Conservation (phyloP, 2,113 vertebrate genomes). For the Thryonomys swinderianus region DNA sequence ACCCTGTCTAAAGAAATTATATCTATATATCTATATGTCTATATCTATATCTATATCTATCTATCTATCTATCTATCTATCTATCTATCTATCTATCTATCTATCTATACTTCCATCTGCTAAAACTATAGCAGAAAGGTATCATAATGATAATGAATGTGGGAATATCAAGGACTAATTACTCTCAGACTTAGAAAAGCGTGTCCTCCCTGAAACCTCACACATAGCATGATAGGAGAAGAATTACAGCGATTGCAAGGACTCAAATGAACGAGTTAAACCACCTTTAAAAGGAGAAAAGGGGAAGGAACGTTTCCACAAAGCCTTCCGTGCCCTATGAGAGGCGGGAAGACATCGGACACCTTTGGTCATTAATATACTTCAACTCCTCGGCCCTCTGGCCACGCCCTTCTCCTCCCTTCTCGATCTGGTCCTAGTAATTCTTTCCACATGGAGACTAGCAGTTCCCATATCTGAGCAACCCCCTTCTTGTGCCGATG, state of each 20-base stretch:
- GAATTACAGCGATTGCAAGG: background rate
- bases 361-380: background rate
- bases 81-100: too few species aligned
- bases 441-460: background rate
- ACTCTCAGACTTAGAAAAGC: conserved; percentile 12
- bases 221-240: background rate
- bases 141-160: too few species aligned
- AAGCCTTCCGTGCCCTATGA: background rate
- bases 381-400: background rate
- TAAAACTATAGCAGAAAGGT: background rate
- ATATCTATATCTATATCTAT: too few species aligned
- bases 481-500: background rate
- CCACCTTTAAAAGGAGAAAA: background rate
- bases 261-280: background rate
- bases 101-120: background rate
- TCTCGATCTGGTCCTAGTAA: background rate
- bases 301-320: background rate
- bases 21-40: too few species aligned
- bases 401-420: background rate
- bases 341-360: background rate
- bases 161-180: background rate
- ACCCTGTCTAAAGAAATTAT: too few species aligned
- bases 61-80: too few species aligned
- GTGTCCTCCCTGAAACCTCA: background rate
- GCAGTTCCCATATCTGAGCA: background rate